These are phyloP conservation scores for Nowickia ferox DNA, from an alignment of 2,888 invertebrate genomes.

Conservation along the genomic window DNA sequence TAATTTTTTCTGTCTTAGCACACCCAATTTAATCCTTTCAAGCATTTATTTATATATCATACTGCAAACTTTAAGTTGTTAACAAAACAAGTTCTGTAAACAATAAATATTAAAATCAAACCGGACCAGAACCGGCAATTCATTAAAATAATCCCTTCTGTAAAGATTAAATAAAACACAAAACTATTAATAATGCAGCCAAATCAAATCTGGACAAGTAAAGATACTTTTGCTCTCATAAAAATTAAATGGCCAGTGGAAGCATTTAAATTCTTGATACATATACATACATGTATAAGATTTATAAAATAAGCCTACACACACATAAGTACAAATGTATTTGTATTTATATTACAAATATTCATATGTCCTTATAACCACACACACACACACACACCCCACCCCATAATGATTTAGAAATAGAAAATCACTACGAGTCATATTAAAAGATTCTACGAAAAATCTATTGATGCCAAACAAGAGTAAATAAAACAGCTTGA, in stretches of 20 bases:
- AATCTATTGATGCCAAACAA: conserved; percentile 34
- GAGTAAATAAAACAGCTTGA: conserved; percentile 21
- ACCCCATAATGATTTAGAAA: conserved; percentile 77
- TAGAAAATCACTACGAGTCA: conserved; percentile 78
- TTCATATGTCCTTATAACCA: background rate
- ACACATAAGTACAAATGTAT: background rate
- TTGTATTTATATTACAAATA: background rate
- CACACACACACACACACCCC: conserved; percentile 74
- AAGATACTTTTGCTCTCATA: background rate
- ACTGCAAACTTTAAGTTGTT: too few relatives aligned
- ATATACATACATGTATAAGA: background rate
- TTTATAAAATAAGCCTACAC: background rate
- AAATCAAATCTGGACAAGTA: background rate
- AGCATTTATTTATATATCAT: too few relatives aligned
- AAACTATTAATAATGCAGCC: background rate
- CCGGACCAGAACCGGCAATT: background rate
- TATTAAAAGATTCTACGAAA: conserved; percentile 46
- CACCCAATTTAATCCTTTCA: too few relatives aligned
- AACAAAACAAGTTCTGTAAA: too few relatives aligned
- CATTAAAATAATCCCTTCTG: background rate
- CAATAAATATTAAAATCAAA: too few relatives aligned
- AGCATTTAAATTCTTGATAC: background rate
- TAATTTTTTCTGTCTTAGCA: too few relatives aligned
- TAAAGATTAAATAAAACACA: background rate
- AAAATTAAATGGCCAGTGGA: too few relatives aligned